Evolutionary conservation across 2,888 invertebrate species (phyloP), one percentile per base, ranked within the genome.

Genomic region (Mythimna loreyi): DNA sequence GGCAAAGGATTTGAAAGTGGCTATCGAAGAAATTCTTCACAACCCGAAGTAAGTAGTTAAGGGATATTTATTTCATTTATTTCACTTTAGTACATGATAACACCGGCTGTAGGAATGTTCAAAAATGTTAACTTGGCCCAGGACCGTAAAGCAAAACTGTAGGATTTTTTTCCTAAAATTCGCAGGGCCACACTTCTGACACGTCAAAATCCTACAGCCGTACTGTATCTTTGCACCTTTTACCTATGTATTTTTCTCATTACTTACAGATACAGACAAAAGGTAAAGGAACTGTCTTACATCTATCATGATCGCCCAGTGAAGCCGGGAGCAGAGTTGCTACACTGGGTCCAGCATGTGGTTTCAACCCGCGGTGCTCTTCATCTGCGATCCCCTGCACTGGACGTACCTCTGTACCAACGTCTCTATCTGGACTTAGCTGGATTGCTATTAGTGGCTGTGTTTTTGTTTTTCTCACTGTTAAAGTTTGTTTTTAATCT

Each of bases 291-390:
- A 55, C 56, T 86, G 0, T 88, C 87, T 1, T 65, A 63, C 1
- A 71, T 87, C 21, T 86, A 82, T 55, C 85, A 86, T 49, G 79
- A 88, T 50, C 94, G 97, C 13, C 96, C 96, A 0, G 88, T 96
- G 67, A 91, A 94, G n/a, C 96, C 97, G 0, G 86, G 96, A 63
- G 96, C 96, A 23, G 96, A 96, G 7, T 96, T 97, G 23, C 89
- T 96, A 43, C 97, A 96, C 92, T 97, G 97, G 97, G 95, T 97
- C 30, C 97, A 97, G 86, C 97, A 97, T 87, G 96, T 97, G 7
- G 96, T 95, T 2, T 90, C 92, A 62, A 96, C 96, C 1, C 90
- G 93, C 23, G 97, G 97, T 0, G 96, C 96, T 1, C 93, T 93
- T 9, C 92, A 97, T 81, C 84, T 94, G 3, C 82, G 85, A 3